These are phyloP conservation scores for Hyppa rectilinea DNA, from an alignment of 2,888 invertebrate genomes.

Conservation along the genomic window DNA sequence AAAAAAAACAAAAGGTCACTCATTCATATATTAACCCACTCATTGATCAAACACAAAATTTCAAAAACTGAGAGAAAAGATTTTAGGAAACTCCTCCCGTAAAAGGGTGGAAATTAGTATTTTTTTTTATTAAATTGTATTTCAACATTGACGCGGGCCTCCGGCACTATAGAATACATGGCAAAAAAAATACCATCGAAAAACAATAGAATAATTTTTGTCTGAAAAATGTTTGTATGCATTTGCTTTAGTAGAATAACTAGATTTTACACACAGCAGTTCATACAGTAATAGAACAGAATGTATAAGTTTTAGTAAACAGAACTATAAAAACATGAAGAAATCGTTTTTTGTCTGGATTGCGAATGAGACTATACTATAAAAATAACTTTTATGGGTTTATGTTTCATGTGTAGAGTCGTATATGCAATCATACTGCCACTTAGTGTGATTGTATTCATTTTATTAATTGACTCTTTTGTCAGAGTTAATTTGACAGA, in stretches of 20 bases:
- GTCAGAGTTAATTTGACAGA: not conserved
- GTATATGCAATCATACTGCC: not conserved
- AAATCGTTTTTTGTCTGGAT: constrained; percentile 26
- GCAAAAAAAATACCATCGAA: not conserved
- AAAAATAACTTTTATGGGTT: constrained; percentile 10
- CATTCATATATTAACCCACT: too few relatives aligned
- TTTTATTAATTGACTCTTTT: not conserved
- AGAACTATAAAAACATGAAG: constrained; percentile 38
- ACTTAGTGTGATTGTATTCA: not conserved
- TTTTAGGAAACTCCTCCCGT: too few relatives aligned
- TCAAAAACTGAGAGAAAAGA: too few relatives aligned
- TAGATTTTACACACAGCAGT: not conserved
- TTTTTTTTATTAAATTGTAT: too few relatives aligned
- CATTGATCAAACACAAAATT: too few relatives aligned
- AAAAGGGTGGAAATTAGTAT: too few relatives aligned
- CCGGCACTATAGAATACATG: too few relatives aligned
- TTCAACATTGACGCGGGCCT: too few relatives aligned
- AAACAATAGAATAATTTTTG: not conserved
- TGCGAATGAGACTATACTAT: constrained; percentile 13
- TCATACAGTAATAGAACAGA: constrained; percentile 14
- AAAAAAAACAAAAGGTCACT: too few relatives aligned
- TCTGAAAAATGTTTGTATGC: not conserved
- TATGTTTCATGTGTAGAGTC: not conserved
- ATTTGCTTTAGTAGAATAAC: not conserved
- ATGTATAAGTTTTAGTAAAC: constrained; percentile 25